Evolutionary conservation across 1,140 invertebrate species (phyloP).

Genomic region (Epicauta chinensis): DNA sequence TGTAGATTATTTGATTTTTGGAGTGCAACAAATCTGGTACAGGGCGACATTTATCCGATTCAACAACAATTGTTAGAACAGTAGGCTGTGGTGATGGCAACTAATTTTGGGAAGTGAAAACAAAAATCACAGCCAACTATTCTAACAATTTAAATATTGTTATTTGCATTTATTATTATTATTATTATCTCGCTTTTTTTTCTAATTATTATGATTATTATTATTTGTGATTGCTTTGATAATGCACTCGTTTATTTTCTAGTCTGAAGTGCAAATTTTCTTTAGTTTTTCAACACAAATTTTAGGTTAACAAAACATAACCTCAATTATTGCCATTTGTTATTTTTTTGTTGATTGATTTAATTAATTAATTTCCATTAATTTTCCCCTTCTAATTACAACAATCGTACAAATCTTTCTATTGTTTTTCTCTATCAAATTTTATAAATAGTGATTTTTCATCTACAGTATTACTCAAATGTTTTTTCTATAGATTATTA

Average conservation of each 20-base stretch:
- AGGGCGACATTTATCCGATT: no score
- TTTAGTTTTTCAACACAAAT: not conserved
- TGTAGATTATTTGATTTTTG: no score
- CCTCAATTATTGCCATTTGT: not conserved
- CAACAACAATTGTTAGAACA: no score
- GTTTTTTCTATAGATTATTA: not conserved
- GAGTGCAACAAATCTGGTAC: no score
- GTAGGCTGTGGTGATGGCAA: not conserved
- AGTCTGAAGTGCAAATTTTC: conserved; percentile 9
- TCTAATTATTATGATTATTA: no score
- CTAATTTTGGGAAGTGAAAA: not conserved
- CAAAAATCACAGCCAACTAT: not conserved
- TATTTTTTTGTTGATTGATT: not conserved
- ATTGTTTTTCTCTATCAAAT: not conserved
- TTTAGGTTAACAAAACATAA: not conserved
- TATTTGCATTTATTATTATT: conserved; percentile 12
- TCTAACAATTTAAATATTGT: conserved; percentile 1
- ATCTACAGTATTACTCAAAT: not conserved
- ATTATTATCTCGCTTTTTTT: no score
- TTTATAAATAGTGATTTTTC: not conserved
- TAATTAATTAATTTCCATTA: not conserved
- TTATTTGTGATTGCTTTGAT: not conserved
- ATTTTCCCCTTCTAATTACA: not conserved
- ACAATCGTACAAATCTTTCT: not conserved
- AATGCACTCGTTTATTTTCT: conserved; percentile 8